These are phyloP conservation scores for Lithosia quadra DNA, from an alignment of 2,888 invertebrate genomes.

Conservation along the genomic window DNA sequence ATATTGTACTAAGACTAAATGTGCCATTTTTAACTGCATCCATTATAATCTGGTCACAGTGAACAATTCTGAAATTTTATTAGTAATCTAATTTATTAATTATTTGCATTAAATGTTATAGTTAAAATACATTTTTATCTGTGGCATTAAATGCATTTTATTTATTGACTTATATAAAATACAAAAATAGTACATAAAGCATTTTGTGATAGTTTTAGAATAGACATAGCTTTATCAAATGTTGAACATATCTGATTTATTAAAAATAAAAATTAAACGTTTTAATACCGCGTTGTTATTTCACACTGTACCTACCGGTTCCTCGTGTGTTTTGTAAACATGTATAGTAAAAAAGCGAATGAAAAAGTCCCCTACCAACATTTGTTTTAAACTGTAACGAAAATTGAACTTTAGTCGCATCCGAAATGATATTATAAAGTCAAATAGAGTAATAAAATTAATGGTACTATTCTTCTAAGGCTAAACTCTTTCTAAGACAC, in stretches of 20 bases:
- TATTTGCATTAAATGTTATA: slow-evolving; percentile 23
- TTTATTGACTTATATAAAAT: slow-evolving; percentile 40
- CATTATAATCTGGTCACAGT: slow-evolving; percentile 28
- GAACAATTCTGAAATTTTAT: slow-evolving; percentile 18
- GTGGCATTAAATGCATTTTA: slow-evolving; percentile 65
- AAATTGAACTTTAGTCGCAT: no score
- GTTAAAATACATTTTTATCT: slow-evolving; percentile 28
- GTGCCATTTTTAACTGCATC: slow-evolving; percentile 45
- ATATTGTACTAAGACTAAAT: slow-evolving; percentile 33
- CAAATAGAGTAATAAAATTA: not conserved
- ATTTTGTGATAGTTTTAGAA: slow-evolving; percentile 64
- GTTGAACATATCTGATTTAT: slow-evolving; percentile 54
- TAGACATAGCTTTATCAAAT: slow-evolving; percentile 49
- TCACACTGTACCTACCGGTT: not conserved
- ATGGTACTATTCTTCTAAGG: no score
- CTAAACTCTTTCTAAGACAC: no score
- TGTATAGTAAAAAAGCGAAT: not conserved
- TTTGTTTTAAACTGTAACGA: no score
- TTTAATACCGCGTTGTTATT: slow-evolving; percentile 24
- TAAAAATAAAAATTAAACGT: slow-evolving; percentile 47
- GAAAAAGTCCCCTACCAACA: slow-evolving; percentile 26
- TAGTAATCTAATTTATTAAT: slow-evolving; percentile 6
- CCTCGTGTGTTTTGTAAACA: slow-evolving; percentile 38
- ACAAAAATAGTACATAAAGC: slow-evolving; percentile 48
- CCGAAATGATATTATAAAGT: not conserved